phyloP scores from a whole-genome alignment of 2,888 invertebrate species.

The Lasioglossum malachurum region DNA sequence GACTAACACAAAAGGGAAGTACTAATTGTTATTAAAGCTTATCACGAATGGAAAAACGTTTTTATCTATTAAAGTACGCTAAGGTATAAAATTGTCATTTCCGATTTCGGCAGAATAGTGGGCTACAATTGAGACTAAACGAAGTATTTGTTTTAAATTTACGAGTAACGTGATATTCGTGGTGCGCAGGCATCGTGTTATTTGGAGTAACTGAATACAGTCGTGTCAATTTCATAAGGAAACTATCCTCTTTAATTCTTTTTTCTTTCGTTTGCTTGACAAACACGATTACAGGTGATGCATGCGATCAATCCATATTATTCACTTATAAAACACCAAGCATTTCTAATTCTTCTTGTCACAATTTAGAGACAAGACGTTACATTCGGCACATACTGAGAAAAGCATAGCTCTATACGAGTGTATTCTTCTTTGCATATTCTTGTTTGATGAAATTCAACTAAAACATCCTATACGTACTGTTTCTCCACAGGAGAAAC shows the following conservation, averaged over 20 bases:
- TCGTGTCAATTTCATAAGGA: background rate
- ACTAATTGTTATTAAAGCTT: background rate
- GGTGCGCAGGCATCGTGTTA: background rate
- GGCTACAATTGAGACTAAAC: conserved; percentile 38
- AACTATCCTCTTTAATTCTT: background rate
- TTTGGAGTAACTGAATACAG: conserved; percentile 5
- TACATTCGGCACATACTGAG: conserved; percentile 18
- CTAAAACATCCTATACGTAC: conserved; percentile 36
- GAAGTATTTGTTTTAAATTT: conserved; percentile 31
- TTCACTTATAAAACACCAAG: conserved; percentile 24
- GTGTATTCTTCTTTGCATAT: conserved; percentile 11
- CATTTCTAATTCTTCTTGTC: conserved; percentile 18
- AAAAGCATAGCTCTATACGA: conserved; percentile 16
- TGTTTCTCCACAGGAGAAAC: conserved; percentile 65
- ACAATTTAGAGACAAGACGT: background rate
- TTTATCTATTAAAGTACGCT: conserved; percentile 23
- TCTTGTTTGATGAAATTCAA: conserved; percentile 33
- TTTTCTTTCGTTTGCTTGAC: background rate
- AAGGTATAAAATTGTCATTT: background rate
- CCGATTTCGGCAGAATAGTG: conserved; percentile 28
- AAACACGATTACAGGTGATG: conserved; percentile 8
- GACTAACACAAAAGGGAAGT: background rate
- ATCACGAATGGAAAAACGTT: conserved; percentile 43
- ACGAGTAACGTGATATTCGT: background rate
- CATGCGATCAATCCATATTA: conserved; percentile 4